These are phyloP conservation scores for Pleuronectes platessa DNA, from an alignment of 2,113 vertebrate species.

Conservation along the genomic window DNA sequence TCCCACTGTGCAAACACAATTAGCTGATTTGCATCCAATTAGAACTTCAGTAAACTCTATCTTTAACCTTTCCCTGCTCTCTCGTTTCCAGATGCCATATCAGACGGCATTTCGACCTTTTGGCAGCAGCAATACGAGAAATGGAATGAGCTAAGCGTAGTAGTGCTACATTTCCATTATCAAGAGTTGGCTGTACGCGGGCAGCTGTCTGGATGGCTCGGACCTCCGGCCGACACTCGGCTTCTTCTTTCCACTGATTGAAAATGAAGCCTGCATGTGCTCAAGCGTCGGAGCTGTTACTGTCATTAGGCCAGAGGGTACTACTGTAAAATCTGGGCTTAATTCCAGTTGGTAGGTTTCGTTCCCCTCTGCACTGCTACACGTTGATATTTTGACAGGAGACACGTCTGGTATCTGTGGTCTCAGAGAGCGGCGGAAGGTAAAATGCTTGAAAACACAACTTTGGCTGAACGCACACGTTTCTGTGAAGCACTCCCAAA, in stretches of 20 bases:
- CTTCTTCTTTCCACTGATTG: slow-evolving; percentile 46
- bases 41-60: slow-evolving; percentile 41
- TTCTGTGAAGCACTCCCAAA: neutral
- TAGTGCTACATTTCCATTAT: slow-evolving; percentile 60
- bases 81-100: slow-evolving; percentile 48
- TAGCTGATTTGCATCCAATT: slow-evolving; percentile 64
- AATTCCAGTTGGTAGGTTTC: neutral
- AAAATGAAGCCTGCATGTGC: slow-evolving; percentile 64
- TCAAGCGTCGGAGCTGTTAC: slow-evolving; percentile 15
- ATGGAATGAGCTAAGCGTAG: slow-evolving; percentile 46
- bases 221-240: slow-evolving; percentile 34
- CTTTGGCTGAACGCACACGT: no score
- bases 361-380: neutral
- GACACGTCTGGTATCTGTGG: neutral
- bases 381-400: slow-evolving; percentile 4
- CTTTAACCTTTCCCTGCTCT: slow-evolving; percentile 58
- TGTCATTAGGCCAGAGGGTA: slow-evolving; percentile 44
- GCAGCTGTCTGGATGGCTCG: slow-evolving; percentile 44
- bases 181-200: neutral
- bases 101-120: slow-evolving; percentile 50
- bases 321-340: slow-evolving; percentile 20
- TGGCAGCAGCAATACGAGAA: slow-evolving; percentile 47
- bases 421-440: neutral
- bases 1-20: slow-evolving; percentile 43
- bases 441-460: neutral